Base-by-base conservation (phyloP, 2,797 vertebrate genomes). In the Sparidentex hasta region DNA sequence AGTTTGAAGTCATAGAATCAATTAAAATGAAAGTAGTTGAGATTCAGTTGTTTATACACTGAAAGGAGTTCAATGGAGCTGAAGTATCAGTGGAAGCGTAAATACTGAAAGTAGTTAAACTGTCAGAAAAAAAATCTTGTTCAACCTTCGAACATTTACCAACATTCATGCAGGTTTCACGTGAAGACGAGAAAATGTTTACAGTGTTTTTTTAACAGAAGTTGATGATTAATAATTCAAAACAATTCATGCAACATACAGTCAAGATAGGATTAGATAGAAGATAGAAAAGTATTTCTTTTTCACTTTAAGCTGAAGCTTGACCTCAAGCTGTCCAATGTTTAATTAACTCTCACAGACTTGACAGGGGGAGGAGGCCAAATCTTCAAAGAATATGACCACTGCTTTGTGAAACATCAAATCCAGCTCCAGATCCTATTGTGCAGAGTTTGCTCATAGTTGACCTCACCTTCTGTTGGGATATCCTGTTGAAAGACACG, bases 401-500 rank as follows among this genome's bases (percentile, higher is more conserved):
- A 70, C 73, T 78, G 85, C 94, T 95, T 92, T 93, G 93, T 93
- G 93, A 82, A 84, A 92, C 90, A 86, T 92, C 86, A 93, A 93
- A 93, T 94, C 91, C 92, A 90, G 90, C 83, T 88, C 87, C 64
- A 75, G 87, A 76, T 89, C 83, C 92, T 83, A 83, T 90, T 92
- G 92, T 86, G 85, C 66, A 14, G 83, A 84, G 89, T 91, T 91
- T 93, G 93, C 94, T 94, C 85, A 94, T 90, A 93, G 93, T 91
- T 94, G 94, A 94, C 92, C 94, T 95, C 94, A 92, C 94, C 94
- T 94, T 94, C 93, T 94, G 92, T 88, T 88, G 84, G 87, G 88
- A 91, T 77, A 83, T 91, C 92, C 91, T 87, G 86, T 79, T 88
- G 87, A 90, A 92, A 91, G 87, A 84, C 80, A 17, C 77, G 74